Evolutionary conservation across 1,140 invertebrate genomes (phyloP).

Genomic region (Nephila pilipes): DNA sequence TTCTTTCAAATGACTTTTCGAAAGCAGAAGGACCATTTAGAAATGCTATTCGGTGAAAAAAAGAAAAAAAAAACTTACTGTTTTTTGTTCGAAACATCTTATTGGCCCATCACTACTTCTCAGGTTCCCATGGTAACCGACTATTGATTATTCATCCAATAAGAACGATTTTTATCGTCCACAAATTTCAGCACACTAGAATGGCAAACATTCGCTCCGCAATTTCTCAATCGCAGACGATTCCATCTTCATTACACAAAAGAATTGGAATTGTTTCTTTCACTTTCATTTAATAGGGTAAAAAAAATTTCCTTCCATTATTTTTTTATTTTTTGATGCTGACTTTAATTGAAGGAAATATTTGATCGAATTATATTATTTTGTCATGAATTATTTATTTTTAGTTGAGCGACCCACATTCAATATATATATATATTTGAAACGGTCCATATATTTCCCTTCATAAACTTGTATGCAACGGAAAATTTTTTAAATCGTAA

Average conservation of each 20-base stretch:
- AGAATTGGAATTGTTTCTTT: neutral
- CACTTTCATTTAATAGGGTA: neutral
- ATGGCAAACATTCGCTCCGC: neutral
- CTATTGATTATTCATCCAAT: conserved; percentile 59
- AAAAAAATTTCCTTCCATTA: no score
- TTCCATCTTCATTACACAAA: neutral
- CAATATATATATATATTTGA: no score
- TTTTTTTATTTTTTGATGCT: no score
- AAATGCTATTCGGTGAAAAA: conserved; percentile 7
- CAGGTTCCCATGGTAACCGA: conserved; percentile 45
- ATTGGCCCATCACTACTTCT: neutral
- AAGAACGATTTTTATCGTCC: conserved; percentile 46
- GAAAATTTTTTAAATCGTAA: no score
- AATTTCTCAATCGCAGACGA: neutral
- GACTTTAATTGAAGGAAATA: no score
- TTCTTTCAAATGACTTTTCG: neutral
- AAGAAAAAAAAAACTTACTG: neutral
- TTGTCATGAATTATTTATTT: no score
- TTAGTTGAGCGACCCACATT: no score
- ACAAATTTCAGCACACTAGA: neutral
- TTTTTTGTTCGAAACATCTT: neutral
- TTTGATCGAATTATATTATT: no score
- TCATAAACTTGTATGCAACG: no score
- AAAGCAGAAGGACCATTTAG: neutral
- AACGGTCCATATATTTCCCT: no score